A percentile compares a stretch with the other conserved stretches of the same genome.
Evolutionary conservation across 2,888 invertebrate genomes (phyloP).

Genomic region (Epirrhoe tristata): DNA sequence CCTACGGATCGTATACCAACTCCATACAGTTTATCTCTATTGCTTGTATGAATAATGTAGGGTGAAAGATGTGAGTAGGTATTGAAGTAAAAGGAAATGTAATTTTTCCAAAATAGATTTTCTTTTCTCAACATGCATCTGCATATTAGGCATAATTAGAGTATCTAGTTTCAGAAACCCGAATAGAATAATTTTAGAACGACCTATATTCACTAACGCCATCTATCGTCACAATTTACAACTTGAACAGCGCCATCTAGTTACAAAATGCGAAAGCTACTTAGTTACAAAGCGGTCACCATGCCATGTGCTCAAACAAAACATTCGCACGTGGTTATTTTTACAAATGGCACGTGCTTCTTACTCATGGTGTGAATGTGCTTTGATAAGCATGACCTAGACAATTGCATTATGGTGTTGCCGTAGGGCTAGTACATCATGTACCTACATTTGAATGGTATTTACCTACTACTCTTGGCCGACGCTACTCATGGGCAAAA

Average conservation of each 20-base stretch:
- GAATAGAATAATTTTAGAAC: constrained; percentile 24
- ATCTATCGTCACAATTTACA: constrained; percentile 8
- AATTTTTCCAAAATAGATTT: too few species aligned
- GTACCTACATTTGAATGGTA: neutral
- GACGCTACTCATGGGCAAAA: too few species aligned
- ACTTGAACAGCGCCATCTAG: constrained; percentile 26
- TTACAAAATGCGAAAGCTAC: neutral
- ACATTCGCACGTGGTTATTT: constrained; percentile 32
- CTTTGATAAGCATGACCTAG: constrained; percentile 26
- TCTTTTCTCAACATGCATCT: neutral
- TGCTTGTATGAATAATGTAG: too few species aligned
- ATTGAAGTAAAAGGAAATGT: too few species aligned
- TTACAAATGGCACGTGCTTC: constrained; percentile 29
- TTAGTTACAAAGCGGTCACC: neutral
- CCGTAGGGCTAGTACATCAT: constrained; percentile 23
- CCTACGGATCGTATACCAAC: too few species aligned
- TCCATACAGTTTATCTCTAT: too few species aligned
- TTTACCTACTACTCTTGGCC: neutral
- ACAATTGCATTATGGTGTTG: constrained; percentile 12
- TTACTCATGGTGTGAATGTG: constrained; percentile 13
- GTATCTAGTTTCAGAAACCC: constrained; percentile 18
- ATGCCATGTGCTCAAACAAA: constrained; percentile 18
- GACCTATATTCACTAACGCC: constrained; percentile 20
- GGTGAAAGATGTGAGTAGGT: too few species aligned
- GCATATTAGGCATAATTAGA: constrained; percentile 62